Base-by-base conservation (phyloP, 2,113 vertebrate genomes). In the Vimba vimba region DNA sequence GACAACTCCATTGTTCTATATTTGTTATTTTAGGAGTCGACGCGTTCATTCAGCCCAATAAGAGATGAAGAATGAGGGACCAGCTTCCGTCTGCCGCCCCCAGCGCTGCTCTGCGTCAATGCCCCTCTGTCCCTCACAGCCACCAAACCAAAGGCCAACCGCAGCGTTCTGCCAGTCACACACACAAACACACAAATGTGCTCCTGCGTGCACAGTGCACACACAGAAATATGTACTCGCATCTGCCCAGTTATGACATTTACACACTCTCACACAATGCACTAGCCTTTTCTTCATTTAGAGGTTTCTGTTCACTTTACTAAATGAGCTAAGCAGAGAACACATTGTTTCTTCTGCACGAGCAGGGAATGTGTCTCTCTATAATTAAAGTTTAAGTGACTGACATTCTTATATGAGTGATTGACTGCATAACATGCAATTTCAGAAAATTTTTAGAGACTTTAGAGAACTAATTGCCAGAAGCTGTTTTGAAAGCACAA, bases 61-160 rank as follows among this genome's bases (percentile, higher is more conserved):
- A 68, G 57, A 77, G 27, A 81, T 87, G 47, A 86, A 87, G 79
- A 88, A 82, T 82, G 52, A 82, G 86, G 87, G 86, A 84, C 82
- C 79, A 79, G 79, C 88, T 91, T 93, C 92, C 81, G 86, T 82
- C 91, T 87, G 45, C 83, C 74, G 84, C 76, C 43, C 85, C 85
- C 86, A 64, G 84, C 78, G 78, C 82, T 90, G 89, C 89, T 88
- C 87, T 88, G 82, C 86, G 89, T 92, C 91, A 92, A 90, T 91
- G 88, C 77, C 69, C 59, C 87, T 92, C 91, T 92, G 92, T 93
- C 75, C 50, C 85, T 52, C 33, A 74, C 50, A 77, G 74, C 36
- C 33, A 74, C 25, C 57, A 76, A 45, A 84, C 36, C 45, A 75
- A 39, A 84, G 33, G 33, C 68, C 69, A 84, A 69, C 62, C 45